Conservation (phyloP, 2,113 vertebrate species). For the Notarius lentiginosus region DNA sequence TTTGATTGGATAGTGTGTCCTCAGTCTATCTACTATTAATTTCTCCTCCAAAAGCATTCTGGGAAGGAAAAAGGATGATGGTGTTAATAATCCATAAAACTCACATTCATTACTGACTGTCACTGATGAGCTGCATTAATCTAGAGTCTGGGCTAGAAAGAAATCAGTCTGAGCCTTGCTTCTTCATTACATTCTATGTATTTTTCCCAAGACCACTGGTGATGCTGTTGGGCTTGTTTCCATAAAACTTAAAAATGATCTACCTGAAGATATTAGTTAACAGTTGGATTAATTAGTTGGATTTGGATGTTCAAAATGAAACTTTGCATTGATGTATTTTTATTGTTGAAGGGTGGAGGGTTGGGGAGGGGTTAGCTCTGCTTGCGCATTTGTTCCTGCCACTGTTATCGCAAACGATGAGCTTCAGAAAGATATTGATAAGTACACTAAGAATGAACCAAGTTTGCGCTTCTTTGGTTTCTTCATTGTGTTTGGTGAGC, state of each 20-base stretch:
- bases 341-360: not conserved
- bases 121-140: not conserved
- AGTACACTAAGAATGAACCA: not conserved
- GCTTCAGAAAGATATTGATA: not conserved
- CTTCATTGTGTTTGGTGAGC: not conserved
- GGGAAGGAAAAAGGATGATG: not conserved
- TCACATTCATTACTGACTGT: not conserved
- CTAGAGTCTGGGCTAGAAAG: not conserved
- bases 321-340: not conserved
- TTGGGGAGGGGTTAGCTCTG: not conserved
- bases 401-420: not conserved
- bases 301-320: not conserved
- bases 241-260: not conserved
- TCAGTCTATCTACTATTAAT: not conserved
- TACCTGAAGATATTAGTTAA: not conserved
- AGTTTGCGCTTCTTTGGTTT: not conserved
- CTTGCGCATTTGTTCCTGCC: not conserved
- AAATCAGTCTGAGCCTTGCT: not conserved
- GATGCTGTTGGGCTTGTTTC: not conserved
- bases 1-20: not conserved
- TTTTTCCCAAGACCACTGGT: too few relatives aligned
- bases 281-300: not conserved
- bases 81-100: not conserved
- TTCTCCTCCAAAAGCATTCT: not conserved
- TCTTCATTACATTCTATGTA: not conserved